A percentile compares a stretch with the other conserved stretches of the same genome.
These are phyloP conservation scores for Otolemur garnettii DNA, from an alignment of 2,113 vertebrate genomes.

Conservation along the genomic window DNA sequence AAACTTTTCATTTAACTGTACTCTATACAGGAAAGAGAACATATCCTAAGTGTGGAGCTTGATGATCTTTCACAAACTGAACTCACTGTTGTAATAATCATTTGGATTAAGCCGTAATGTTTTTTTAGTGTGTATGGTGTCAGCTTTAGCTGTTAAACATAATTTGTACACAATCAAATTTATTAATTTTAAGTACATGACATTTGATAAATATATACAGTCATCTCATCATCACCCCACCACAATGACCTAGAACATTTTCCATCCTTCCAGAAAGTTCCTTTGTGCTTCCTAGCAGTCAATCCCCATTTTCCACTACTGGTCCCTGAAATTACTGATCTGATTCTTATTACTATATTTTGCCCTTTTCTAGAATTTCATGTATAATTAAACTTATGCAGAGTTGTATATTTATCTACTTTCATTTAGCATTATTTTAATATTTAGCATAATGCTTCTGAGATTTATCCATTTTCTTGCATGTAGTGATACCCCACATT, in stretches of 20 bases:
- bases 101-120: not conserved
- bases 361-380: not conserved
- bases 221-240: not conserved
- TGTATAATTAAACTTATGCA: not conserved
- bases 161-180: not conserved
- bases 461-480: not conserved
- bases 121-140: not conserved
- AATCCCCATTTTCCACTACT: accelerated
- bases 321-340: not conserved
- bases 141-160: not conserved
- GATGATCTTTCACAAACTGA: constrained; percentile 11
- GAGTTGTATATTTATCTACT: not conserved
- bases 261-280: not conserved
- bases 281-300: not conserved
- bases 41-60: not conserved
- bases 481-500: not conserved
- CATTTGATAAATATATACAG: not conserved
- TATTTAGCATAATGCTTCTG: not conserved
- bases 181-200: not conserved
- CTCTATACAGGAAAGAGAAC: not conserved
- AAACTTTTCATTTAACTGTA: not conserved
- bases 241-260: not conserved
- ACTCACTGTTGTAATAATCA: not conserved
- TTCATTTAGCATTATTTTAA: not conserved
- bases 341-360: not conserved